Base-by-base conservation (phyloP, 1,140 invertebrate genomes). In the Ostrea denselamellosa region DNA sequence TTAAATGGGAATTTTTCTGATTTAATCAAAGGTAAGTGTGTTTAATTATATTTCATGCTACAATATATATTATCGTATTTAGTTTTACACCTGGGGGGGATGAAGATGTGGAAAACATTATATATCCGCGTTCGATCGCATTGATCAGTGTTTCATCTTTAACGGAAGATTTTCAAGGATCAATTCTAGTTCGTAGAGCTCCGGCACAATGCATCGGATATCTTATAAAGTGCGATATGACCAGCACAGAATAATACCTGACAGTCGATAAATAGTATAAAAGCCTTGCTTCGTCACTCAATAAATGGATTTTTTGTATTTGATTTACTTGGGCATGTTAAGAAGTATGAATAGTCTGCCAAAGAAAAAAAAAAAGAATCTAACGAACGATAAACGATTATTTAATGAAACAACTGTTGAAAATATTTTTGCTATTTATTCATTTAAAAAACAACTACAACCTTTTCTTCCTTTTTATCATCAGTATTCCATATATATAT, bases 1-100 rank as follows among this genome's bases (percentile, higher is more conserved):
- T 77, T 77, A 34, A 65, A 77, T 77, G 68, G 68, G 28, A 77
- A 34, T 77, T 77, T 77, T 28, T 77, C 68, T 19, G 7, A 62
- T 14, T 14, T 14, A 28, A 77, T 34, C 28, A 62, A 10, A 77
- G 68, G 68, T 77, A 77, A 77, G 68, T 25, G 5, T 58, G 8
- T 19, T 12, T 19, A n/a, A 19, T 19, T 62, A 19, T 62, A 62
- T 62, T 19, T 19, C 19, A 19, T 62, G 56, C 56, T 19, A 0
- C 14, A 62, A 62, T 7, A 0, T 58, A 12, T 62, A 19, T 62
- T 62, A 62, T 62, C 56, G 17, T 62, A 62, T 62, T 62, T 17
- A 62, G 0, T 7, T 62, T 62, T 44, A 44, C 34, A 44, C 34
- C 56, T 19, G 34, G 56, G n/a, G 19, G n/a, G 2, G 56, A 58